Conservation (phyloP, 2,113 vertebrate species). For the Pygoscelis adeliae region DNA sequence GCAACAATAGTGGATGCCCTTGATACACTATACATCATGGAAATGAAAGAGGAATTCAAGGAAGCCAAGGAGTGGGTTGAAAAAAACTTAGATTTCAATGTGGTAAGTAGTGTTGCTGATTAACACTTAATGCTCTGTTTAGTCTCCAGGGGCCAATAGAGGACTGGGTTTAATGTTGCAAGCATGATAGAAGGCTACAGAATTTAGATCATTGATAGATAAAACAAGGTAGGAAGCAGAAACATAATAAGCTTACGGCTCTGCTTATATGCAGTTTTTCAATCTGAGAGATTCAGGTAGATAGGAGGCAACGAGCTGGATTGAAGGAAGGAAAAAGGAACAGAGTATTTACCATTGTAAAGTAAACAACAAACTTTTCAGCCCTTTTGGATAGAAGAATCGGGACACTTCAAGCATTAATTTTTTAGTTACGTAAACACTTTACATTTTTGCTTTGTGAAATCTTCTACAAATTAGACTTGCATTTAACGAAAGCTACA, state of each 20-base stretch:
- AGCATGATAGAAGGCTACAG: background rate
- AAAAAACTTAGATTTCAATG: constrained; percentile 93
- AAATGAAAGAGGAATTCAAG: constrained; percentile 94
- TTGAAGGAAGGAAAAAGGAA: background rate
- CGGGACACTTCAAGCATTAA: background rate
- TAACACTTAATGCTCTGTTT: background rate
- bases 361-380: background rate
- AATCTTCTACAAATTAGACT: background rate
- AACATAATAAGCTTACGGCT: background rate
- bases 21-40: constrained; percentile 95
- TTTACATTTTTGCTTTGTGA: background rate
- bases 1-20: constrained; percentile 96
- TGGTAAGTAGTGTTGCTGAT: constrained; percentile 80
- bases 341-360: background rate
- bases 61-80: constrained; percentile 93
- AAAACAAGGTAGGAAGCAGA: background rate
- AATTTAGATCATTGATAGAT: background rate
- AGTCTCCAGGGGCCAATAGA: background rate
- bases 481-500: background rate
- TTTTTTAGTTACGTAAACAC: background rate
- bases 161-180: background rate
- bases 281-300: background rate
- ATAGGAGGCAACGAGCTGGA: background rate
- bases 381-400: background rate
- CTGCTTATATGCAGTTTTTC: background rate